Base-by-base conservation (phyloP, 2,888 invertebrate species). In the Eumerus sabulonum region DNA sequence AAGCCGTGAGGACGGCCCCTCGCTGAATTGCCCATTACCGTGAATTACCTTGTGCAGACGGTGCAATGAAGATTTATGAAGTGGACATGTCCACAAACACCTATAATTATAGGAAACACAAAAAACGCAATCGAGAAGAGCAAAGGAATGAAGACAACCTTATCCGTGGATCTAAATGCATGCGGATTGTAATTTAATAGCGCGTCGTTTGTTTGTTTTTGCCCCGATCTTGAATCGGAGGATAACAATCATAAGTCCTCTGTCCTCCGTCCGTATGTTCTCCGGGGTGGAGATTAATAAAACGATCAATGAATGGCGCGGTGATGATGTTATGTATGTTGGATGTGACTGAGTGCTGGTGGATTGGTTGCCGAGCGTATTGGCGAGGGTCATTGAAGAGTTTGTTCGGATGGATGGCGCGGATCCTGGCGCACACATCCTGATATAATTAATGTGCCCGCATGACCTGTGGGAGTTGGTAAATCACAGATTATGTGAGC, bases 381-480 rank as follows among this genome's bases (percentile, higher is more conserved):
- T 67, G 68, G 50, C 56, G 63, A 54, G 72, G 72, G 77, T 73
- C 72, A 77, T 19, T 68, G 57, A 27, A 40, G 19, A 72, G 71
- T 77, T 72, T 66, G 67, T 57, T 64, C 50, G 56, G 76, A 73
- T 45, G 56, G 76, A 73, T 27, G 3, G 27, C 27, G 53, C 66
- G 66, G 77, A 77, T 82, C 66, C 67, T 59, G 71, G 81, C 67
- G 82, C 73, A 73, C 66, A 82, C 76, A 74, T 81, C 70, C 74
- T 74, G 77, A 70, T 74, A 79, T 83, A 83, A 83, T 83, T 82
- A 83, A 83, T 83, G 83, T 82, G 83, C 76, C 77, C 81, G 76
- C 74, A 82, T 83, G 83, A 83, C 83, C 83, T 82, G 83, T 83
- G 83, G 83, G 83, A 83, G 83, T 83, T 83, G 82, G 81, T 82